phyloP scores from a whole-genome alignment of 2,113 vertebrate genomes.

The Malurus elegans region DNA sequence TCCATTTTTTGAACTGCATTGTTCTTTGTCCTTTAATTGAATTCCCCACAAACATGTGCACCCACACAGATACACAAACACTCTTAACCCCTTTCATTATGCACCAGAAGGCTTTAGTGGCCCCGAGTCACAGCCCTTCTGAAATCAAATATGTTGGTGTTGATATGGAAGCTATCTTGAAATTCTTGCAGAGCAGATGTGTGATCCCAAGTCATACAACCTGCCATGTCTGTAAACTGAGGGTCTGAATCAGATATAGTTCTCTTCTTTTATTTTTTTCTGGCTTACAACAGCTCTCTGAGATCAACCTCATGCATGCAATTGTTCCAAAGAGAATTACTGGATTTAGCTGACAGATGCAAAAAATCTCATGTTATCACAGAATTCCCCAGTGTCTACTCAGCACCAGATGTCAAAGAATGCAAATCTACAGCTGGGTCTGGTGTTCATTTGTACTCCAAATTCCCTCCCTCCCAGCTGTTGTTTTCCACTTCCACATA shows the following conservation, averaged over 20 bases:
- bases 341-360: constrained; percentile 53
- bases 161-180: not conserved
- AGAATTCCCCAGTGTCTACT: constrained; percentile 37
- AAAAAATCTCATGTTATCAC: constrained; percentile 41
- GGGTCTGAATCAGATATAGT: not conserved
- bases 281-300: not conserved
- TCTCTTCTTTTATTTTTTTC: not conserved
- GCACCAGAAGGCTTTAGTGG: not conserved
- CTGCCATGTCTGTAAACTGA: not conserved
- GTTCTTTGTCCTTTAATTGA: not conserved
- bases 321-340: constrained; percentile 12
- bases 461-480: constrained; percentile 41
- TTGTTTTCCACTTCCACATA: constrained; percentile 40
- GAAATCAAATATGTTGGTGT: not conserved
- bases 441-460: constrained; percentile 40
- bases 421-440: constrained; percentile 50
- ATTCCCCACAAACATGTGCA: not conserved
- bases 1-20: not conserved
- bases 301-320: not conserved
- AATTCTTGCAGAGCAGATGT: not conserved
- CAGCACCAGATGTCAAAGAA: constrained; percentile 55
- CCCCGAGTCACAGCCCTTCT: not conserved
- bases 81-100: not conserved
- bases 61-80: too few relatives aligned
- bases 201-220: not conserved